phyloP scores from a whole-genome alignment of 2,888 invertebrate species.

The Pterostichus madidus region DNA sequence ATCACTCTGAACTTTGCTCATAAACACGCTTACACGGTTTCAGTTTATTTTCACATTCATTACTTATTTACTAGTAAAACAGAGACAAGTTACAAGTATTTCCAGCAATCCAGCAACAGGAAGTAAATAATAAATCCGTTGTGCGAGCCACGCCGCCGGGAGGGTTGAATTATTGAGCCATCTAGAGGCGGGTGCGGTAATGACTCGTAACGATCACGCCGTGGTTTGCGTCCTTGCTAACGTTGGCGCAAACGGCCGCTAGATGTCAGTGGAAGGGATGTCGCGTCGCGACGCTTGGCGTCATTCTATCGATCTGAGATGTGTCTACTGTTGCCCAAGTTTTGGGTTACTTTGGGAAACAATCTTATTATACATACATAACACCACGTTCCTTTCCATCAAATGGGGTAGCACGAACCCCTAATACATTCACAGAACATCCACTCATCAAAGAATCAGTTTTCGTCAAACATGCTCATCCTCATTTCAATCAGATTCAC shows the following conservation, averaged over 20 bases:
- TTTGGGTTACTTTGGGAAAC: no score
- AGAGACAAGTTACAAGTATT: constrained; percentile 36
- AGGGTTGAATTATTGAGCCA: constrained; percentile 39
- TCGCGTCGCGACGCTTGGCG: constrained; percentile 9
- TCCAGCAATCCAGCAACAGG: constrained; percentile 46
- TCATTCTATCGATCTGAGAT: constrained; percentile 5
- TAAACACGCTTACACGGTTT: not conserved
- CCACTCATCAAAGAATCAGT: no score
- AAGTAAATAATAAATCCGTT: constrained; percentile 34
- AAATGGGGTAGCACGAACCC: no score
- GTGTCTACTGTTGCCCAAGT: no score
- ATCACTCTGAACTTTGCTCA: not conserved
- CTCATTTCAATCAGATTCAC: no score
- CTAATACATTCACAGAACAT: no score
- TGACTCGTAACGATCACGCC: constrained; percentile 16
- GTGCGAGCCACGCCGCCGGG: not conserved
- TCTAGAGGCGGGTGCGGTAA: constrained; percentile 27
- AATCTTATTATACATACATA: no score
- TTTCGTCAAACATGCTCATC: no score
- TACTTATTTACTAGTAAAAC: constrained; percentile 5
- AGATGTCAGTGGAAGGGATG: constrained; percentile 21
- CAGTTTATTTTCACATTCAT: constrained; percentile 23
- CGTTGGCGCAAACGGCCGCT: constrained; percentile 19
- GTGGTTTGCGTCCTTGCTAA: constrained; percentile 45
- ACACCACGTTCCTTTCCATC: no score